Evolutionary conservation across 2,113 vertebrate species (phyloP), one percentile per base, ranked within the genome.

Genomic region (Lanius ludovicianus): DNA sequence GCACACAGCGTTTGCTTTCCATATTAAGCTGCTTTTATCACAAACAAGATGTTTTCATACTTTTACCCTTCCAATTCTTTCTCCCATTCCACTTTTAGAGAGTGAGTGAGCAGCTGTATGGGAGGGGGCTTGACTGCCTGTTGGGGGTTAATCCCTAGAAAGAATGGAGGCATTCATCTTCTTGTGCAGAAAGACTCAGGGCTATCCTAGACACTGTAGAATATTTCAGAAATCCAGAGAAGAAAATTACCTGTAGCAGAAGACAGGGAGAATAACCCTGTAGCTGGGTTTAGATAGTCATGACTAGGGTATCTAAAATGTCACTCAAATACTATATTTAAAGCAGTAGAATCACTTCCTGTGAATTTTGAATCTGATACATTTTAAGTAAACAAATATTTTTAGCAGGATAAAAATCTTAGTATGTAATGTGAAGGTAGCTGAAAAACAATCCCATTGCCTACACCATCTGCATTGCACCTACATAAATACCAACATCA

Each of bases 381-480:
- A 13, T 83, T 94, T 85, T 27, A 83, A 63, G 49, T 41, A 89
- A 83, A 88, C 25, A 85, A 85, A n/a, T 59, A 71, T 68, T 92
- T 84, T 90, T 55, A n/a, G 35, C 17, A 71, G 4, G 7, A 59
- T 59, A 28, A 62, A 92, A 60, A 50, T 50, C n/a, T 39, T 52
- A 62, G 55, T 62, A 78, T 63, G 25, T 39, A 79, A 82, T 42
- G 52, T 71, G 47, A 79, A 85, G n/a, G 52, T 46, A 83, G 25
- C 22, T 47, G 64, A 79, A 90, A 88, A 93, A 70, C 57, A 84
- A 46, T 59, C 6, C 25, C 4, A 12, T 68, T 18, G 2, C 71
- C 67, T 59, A 55, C 67, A 89, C 46, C 49, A 68, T 71, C 62
- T 6, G 2, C 12, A 35, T 15, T 79, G 44, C 52, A 83, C 20